Conservation (phyloP, 2,113 vertebrate genomes). For the Ancistrus triradiatus region DNA sequence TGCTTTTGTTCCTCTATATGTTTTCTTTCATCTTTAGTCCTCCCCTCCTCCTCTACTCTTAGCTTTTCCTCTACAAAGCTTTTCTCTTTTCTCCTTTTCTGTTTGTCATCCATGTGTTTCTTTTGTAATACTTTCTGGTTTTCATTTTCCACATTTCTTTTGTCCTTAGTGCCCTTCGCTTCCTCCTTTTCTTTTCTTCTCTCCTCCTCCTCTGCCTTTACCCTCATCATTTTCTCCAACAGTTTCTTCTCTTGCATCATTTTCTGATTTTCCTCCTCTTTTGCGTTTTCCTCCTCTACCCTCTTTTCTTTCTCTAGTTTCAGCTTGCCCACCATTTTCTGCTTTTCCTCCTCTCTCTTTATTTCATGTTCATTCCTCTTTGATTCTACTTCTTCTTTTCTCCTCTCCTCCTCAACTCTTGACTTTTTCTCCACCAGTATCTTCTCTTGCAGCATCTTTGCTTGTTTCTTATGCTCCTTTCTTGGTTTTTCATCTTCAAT, state of each 20-base stretch:
- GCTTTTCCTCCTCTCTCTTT: conserved; percentile 54
- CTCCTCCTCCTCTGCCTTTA: conserved; percentile 49
- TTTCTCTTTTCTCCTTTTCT: conserved; percentile 52
- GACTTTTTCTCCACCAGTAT: no score
- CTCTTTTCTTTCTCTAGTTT: conserved; percentile 33
- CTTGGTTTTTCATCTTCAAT: no score
- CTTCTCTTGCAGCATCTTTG: conserved; percentile 46
- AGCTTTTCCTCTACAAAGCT: no score
- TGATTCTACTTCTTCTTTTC: conserved; percentile 51
- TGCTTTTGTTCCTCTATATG: conserved; percentile 41
- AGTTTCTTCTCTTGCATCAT: neutral
- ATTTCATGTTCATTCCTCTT: neutral
- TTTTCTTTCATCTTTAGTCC: conserved; percentile 47
- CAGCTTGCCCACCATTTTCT: conserved; percentile 44
- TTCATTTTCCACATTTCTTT: no score
- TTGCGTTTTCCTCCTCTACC: conserved; percentile 45
- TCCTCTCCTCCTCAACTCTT: conserved; percentile 51
- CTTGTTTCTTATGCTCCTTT: conserved; percentile 55
- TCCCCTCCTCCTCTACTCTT: conserved; percentile 43
- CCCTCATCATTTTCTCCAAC: neutral
- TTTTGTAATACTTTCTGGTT: conserved; percentile 37
- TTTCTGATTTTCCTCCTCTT: neutral
- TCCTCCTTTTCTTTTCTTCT: conserved; percentile 52
- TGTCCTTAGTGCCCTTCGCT: no score
- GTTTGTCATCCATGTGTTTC: conserved; percentile 6